Evolutionary conservation across 2,888 invertebrate genomes (phyloP), one percentile per base, ranked within the genome.

Genomic region (Phrixothrix hirtus): DNA sequence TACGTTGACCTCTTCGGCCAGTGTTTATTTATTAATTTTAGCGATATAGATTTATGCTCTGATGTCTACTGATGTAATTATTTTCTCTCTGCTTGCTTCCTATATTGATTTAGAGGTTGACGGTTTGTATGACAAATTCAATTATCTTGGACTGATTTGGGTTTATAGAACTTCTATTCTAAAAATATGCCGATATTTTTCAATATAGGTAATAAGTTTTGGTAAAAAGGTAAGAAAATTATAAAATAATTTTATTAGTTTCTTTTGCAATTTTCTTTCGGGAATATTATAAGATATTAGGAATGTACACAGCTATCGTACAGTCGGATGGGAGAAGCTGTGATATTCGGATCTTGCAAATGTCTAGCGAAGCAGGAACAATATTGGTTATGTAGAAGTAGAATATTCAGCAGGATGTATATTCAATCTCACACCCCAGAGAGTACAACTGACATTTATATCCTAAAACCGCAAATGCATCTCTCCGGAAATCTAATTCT

Each of bases 311-410:
- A 21, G 21, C 21, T 21, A 21, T 21, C 21, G 21, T 21, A 21
- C 21, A 21, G 7, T 21, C n/a, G n/a, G n/a, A n/a, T n/a, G n/a
- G n/a, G n/a, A n/a, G n/a, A n/a, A n/a, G 21, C 21, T 21, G 3
- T 21, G 4, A 7, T 21, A 7, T 21, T 21, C 7, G 21, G 3
- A 21, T 3, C 7, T 21, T 39, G 25, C 51, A 51, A 51, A 45
- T 51, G 51, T 45, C 44, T 51, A 29, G 38, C 45, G 51, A 45
- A 45, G 39, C 34, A 27, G 45, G 29, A 51, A 51, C 45, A 38
- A 39, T 51, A 51, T 51, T 44, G 45, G 39, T 45, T 51, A 45
- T 43, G 44, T 51, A 39, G 45, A 51, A 45, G 39, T 45, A 45
- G 45, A 51, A 51, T 51, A 51, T 45, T 45, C 39, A 45, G 45